Evolutionary conservation across 1,140 invertebrate genomes (phyloP).

Genomic region (Epicauta chinensis): DNA sequence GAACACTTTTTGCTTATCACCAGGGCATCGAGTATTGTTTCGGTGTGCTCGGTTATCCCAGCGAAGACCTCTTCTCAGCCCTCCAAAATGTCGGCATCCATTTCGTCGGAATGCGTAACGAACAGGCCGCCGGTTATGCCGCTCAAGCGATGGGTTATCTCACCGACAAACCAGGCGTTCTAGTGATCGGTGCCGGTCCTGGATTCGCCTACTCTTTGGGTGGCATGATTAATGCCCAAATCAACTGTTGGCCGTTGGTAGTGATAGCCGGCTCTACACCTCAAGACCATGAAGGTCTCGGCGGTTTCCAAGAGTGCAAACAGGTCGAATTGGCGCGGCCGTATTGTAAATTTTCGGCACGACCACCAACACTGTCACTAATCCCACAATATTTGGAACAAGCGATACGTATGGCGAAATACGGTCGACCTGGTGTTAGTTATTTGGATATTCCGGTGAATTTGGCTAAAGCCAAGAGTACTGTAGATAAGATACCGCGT

Average conservation of each 20-base stretch:
- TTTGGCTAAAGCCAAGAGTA: constrained; percentile 53
- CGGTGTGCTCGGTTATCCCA: constrained; percentile 92
- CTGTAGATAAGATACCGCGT: constrained; percentile 42
- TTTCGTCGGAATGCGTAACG: constrained; percentile 93
- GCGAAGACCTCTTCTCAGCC: constrained; percentile 84
- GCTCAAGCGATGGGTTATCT: constrained; percentile 88
- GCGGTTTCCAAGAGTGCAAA: constrained; percentile 92
- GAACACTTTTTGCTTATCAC: background rate
- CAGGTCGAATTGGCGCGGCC: constrained; percentile 74
- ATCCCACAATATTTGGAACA: constrained; percentile 92
- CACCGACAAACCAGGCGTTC: constrained; percentile 83
- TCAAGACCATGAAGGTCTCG: constrained; percentile 85
- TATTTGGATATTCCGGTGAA: constrained; percentile 91
- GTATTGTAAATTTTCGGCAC: constrained; percentile 88
- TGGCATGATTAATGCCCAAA: constrained; percentile 93
- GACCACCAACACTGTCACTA: constrained; percentile 73
- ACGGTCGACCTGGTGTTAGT: constrained; percentile 77
- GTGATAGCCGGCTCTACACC: constrained; percentile 88
- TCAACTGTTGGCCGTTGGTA: constrained; percentile 92
- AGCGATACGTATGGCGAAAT: constrained; percentile 75
- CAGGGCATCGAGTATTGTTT: constrained; percentile 94
- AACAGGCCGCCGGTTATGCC: constrained; percentile 93
- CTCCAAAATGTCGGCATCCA: constrained; percentile 84
- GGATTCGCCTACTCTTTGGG: constrained; percentile 88
- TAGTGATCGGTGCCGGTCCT: constrained; percentile 89